A percentile compares a stretch with the other conserved stretches of the same genome.
phyloP scores from a whole-genome alignment of 2,113 vertebrate species.

The Hypocryptadius cinnamomeus region DNA sequence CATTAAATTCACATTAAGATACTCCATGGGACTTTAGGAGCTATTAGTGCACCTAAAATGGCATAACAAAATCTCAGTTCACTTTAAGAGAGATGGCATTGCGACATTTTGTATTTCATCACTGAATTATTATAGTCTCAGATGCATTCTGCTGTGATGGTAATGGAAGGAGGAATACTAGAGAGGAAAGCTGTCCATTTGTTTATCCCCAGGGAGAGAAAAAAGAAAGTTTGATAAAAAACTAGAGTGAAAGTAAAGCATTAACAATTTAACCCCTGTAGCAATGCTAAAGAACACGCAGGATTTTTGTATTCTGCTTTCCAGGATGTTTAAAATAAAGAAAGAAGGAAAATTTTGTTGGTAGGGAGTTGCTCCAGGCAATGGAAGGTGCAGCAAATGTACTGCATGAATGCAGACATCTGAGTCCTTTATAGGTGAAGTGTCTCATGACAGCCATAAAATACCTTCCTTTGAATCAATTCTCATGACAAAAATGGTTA shows the following conservation, averaged over 20 bases:
- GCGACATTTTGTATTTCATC: conserved; percentile 91
- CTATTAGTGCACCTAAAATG: conserved; percentile 92
- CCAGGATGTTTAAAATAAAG: not conserved
- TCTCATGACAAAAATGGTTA: not conserved
- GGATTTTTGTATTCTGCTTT: conserved; percentile 1
- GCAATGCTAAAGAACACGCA: conserved; percentile 6
- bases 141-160: conserved; percentile 81
- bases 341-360: not conserved
- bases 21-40: conserved; percentile 86
- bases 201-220: conserved; percentile 80
- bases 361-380: not conserved
- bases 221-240: conserved; percentile 85
- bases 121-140: conserved; percentile 88
- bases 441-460: not conserved
- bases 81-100: conserved; percentile 84
- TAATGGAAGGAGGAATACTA: conserved; percentile 84
- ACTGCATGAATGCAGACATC: not conserved
- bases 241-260: conserved; percentile 78
- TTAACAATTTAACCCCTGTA: conserved; percentile 82
- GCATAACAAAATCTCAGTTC: conserved; percentile 86
- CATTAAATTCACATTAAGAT: conserved; percentile 99
- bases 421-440: not conserved
- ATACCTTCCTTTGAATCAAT: not conserved
- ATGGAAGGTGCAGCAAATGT: not conserved
- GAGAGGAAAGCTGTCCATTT: conserved; percentile 87